A percentile compares a stretch with the other conserved stretches of the same genome.
These are phyloP conservation scores for Hiodon alosoides DNA, from an alignment of 2,113 vertebrate genomes.

Conservation along the genomic window DNA sequence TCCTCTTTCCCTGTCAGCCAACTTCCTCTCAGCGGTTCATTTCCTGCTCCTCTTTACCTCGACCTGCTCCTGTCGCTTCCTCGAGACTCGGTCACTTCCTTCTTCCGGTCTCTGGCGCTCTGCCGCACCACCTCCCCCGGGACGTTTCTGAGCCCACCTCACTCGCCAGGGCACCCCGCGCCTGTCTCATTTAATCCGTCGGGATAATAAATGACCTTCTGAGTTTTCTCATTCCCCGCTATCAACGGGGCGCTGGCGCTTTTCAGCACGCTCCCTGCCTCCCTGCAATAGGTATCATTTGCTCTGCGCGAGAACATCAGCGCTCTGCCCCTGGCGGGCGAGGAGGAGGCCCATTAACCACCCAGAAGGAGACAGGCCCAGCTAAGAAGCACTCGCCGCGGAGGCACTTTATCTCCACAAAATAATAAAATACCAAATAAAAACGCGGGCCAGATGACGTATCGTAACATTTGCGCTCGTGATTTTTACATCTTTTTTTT, in stretches of 20 bases:
- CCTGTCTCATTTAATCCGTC: slow-evolving; percentile 28
- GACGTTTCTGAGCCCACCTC: background rate
- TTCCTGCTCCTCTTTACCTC: background rate
- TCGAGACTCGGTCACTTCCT: background rate
- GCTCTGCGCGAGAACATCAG: slow-evolving; percentile 22
- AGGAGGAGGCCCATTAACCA: slow-evolving; percentile 19
- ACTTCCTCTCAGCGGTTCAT: too few relatives aligned
- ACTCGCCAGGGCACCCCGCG: background rate
- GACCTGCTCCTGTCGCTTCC: background rate
- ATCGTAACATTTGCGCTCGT: slow-evolving; percentile 9
- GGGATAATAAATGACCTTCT: slow-evolving; percentile 23
- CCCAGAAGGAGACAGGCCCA: slow-evolving; percentile 20
- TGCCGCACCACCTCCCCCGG: background rate
- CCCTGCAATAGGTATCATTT: slow-evolving; percentile 30
- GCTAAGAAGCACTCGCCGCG: slow-evolving; percentile 23
- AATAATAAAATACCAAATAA: slow-evolving; percentile 5
- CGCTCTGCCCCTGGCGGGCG: background rate
- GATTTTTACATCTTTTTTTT: background rate
- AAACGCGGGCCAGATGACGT: slow-evolving; percentile 4
- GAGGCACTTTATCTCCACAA: slow-evolving; percentile 18
- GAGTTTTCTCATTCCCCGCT: slow-evolving; percentile 23
- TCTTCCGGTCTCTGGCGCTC: background rate
- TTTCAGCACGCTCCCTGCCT: slow-evolving; percentile 11
- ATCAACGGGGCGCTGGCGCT: slow-evolving; percentile 23
- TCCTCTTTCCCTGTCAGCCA: too few relatives aligned